Evolutionary conservation across 2,113 vertebrate genomes (phyloP).

Genomic region (Xiphias gladius): DNA sequence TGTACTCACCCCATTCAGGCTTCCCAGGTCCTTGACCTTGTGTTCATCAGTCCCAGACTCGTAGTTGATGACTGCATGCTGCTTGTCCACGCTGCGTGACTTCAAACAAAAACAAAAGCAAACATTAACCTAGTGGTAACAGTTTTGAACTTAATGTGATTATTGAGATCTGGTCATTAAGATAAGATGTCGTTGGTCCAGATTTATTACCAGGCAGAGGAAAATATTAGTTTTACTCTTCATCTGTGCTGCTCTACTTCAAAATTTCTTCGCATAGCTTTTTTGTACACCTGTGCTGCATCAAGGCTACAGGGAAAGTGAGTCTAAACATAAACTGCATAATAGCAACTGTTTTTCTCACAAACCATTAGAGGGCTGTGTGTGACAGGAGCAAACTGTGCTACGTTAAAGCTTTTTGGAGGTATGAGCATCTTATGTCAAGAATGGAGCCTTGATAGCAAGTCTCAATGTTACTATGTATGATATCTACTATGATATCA

Average conservation of each 20-base stretch:
- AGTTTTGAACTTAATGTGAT: not conserved
- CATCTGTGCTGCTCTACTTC: not conserved
- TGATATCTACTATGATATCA: conserved; percentile 35
- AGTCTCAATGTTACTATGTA: conserved; percentile 13
- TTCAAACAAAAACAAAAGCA: conserved; percentile 75
- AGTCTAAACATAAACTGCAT: not conserved
- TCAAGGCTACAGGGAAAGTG: not conserved
- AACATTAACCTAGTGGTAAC: conserved; percentile 7
- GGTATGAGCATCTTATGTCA: conserved; percentile 25
- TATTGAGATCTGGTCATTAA: not conserved
- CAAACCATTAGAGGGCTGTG: conserved; percentile 22
- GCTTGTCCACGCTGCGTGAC: conserved; percentile 98
- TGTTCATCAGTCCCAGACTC: conserved; percentile 92
- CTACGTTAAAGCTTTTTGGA: conserved; percentile 5
- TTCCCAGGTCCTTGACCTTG: conserved; percentile 97
- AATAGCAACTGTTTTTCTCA: conserved; percentile 16
- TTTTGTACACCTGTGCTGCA: too few relatives aligned
- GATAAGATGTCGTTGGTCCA: not conserved
- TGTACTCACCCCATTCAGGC: conserved; percentile 95
- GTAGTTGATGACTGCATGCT: conserved; percentile 98
- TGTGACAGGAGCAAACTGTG: not conserved
- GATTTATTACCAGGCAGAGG: not conserved
- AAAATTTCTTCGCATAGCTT: not conserved
- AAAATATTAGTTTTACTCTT: not conserved
- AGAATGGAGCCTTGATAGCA: conserved; percentile 39